Percentiles rank a stretch among this genome's conserved stretches.
Evolutionary conservation across 1,140 invertebrate genomes (phyloP).

Genomic region (Papilio dardanus): DNA sequence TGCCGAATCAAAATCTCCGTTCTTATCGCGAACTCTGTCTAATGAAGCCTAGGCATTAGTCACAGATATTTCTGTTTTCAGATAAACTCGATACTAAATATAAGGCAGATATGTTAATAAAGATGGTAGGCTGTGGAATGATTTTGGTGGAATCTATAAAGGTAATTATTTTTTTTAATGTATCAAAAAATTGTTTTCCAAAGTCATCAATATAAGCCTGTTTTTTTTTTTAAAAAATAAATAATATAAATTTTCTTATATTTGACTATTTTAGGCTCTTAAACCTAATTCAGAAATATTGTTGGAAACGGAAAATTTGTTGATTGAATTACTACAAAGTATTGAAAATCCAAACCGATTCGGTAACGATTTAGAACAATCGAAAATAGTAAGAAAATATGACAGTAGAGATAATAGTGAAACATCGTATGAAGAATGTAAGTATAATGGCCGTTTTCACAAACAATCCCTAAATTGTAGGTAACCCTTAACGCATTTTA

Average conservation of each 20-base stretch:
- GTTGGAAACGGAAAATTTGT: conserved; percentile 2
- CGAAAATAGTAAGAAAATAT: conserved; percentile 12
- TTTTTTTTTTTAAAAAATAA: background rate
- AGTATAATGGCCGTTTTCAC: too few species aligned
- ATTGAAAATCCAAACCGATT: conserved; percentile 20
- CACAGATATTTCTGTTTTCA: conserved; percentile 38
- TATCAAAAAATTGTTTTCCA: too few species aligned
- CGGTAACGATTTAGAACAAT: background rate
- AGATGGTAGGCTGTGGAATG: conserved; percentile 47
- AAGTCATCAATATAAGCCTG: too few species aligned
- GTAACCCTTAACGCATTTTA: too few species aligned
- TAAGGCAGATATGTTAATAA: conserved; percentile 49
- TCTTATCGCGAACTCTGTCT: too few species aligned
- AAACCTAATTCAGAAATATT: conserved; percentile 16
- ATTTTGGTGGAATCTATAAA: conserved; percentile 49
- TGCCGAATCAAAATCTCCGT: too few species aligned
- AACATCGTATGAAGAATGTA: background rate
- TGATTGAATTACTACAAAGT: background rate
- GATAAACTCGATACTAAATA: conserved; percentile 46
- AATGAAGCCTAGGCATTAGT: too few species aligned
- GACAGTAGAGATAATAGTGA: background rate
- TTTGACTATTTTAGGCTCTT: background rate
- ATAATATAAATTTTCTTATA: background rate
- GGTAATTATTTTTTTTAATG: conserved; percentile 41
- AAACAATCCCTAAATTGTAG: too few species aligned